Evolutionary conservation across 2,888 invertebrate genomes (phyloP).

Genomic region (Holacanthella duospinosa): DNA sequence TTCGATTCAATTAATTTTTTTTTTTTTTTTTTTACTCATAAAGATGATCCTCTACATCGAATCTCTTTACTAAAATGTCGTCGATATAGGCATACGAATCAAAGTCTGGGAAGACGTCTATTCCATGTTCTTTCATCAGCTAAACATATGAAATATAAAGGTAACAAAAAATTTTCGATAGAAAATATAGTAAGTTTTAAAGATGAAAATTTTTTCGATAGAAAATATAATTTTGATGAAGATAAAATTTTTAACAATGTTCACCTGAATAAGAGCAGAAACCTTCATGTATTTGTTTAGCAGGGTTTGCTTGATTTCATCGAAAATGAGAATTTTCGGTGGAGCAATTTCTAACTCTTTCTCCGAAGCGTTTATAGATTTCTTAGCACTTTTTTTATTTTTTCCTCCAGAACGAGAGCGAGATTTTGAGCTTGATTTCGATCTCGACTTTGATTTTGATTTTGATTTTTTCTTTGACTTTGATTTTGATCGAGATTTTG

Average conservation of each 20-base stretch:
- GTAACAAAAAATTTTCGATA: neutral
- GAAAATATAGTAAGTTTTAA: neutral
- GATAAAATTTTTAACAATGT: too few relatives aligned
- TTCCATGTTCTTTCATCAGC: constrained; percentile 1
- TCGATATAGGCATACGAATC: constrained; percentile 3
- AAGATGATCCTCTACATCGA: constrained; percentile 2
- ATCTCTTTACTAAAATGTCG: neutral
- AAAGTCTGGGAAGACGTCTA: constrained; percentile 4
- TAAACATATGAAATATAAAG: neutral
- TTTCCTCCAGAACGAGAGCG: neutral
- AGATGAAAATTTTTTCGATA: neutral
- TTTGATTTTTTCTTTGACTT: neutral
- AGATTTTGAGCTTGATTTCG: neutral
- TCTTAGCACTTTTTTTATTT: neutral
- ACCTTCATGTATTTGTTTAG: neutral
- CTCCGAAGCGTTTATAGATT: neutral
- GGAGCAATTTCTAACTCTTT: neutral
- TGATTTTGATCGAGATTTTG: neutral
- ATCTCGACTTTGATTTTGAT: neutral
- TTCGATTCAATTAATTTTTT: neutral
- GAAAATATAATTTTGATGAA: too few relatives aligned
- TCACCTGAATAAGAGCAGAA: neutral
- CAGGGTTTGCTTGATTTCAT: neutral
- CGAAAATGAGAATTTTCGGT: neutral
- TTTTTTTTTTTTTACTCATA: neutral